These are phyloP conservation scores for Hormaphis cornu DNA, from an alignment of 1,140 invertebrate species.

Conservation along the genomic window DNA sequence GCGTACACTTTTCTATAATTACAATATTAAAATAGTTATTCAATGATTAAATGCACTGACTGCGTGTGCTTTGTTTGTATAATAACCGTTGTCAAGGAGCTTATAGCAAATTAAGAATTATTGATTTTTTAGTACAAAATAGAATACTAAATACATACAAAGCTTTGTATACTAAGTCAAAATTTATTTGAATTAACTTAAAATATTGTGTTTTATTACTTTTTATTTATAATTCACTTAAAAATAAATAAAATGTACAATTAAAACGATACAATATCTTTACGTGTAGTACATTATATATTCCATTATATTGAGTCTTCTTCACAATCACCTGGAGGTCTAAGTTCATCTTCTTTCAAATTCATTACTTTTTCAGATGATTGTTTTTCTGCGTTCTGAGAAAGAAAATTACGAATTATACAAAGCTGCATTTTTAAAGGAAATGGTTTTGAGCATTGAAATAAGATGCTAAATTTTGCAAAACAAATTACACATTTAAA, in stretches of 20 bases:
- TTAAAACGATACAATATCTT: not conserved
- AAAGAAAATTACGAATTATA: not conserved
- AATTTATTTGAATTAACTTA: not conserved
- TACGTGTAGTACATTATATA: not conserved
- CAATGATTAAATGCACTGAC: not conserved
- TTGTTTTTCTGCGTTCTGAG: not conserved
- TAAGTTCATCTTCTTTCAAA: conserved; percentile 22
- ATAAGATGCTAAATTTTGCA: too few species aligned
- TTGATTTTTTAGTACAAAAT: conserved; percentile 23
- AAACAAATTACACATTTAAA: too few species aligned
- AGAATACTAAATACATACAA: too few species aligned
- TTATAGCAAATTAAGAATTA: not conserved
- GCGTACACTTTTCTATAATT: not conserved
- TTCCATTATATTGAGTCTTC: conserved; percentile 1
- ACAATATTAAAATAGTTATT: not conserved
- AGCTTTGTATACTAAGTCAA: not conserved
- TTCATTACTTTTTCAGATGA: not conserved
- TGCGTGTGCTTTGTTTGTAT: not conserved
- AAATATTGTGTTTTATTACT: not conserved
- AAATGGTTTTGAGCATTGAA: too few species aligned
- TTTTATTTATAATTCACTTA: too few species aligned
- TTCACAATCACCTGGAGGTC: conserved; percentile 18
- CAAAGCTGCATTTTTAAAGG: not conserved
- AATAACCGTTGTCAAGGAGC: conserved; percentile 1
- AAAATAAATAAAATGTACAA: too few species aligned